Percentiles rank a stretch among this genome's conserved stretches.
These are phyloP conservation scores for Torymus auratus DNA, from an alignment of 2,888 invertebrate species.

Conservation along the genomic window DNA sequence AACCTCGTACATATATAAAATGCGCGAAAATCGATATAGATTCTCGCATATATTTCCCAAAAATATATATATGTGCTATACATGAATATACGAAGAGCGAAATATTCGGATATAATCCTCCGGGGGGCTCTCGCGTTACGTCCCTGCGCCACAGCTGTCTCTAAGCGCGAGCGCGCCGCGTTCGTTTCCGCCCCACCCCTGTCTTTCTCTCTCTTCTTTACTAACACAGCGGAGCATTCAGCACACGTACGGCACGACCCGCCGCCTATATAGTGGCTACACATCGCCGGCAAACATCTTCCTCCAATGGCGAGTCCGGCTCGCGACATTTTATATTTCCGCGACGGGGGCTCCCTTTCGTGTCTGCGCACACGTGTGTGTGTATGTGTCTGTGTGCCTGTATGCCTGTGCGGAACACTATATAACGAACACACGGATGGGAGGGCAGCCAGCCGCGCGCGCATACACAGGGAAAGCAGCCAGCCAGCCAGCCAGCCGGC, in stretches of 20 bases:
- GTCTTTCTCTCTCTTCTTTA: neutral
- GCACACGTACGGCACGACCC: constrained; percentile 22
- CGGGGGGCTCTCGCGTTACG: constrained; percentile 63
- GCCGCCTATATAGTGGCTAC: constrained; percentile 45
- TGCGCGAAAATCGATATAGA: neutral
- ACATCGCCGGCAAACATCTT: constrained; percentile 63
- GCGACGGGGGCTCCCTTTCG: constrained; percentile 30
- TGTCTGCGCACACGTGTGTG: constrained; percentile 34
- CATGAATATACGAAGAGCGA: constrained; percentile 23
- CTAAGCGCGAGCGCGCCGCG: constrained; percentile 65
- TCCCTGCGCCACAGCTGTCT: constrained; percentile 74
- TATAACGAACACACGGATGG: no score
- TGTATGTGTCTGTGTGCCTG: constrained; percentile 47
- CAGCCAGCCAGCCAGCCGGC: constrained; percentile 1
- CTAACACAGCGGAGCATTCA: neutral
- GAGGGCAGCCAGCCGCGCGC: neutral
- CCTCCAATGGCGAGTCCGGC: constrained; percentile 68
- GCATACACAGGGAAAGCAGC: neutral
- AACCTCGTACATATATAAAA: neutral
- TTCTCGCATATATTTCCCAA: no score
- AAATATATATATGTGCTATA: neutral
- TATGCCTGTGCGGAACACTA: constrained; percentile 32
- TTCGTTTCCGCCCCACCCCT: constrained; percentile 68
- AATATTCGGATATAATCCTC: constrained; percentile 44
- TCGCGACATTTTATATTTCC: constrained; percentile 62